phyloP scores from a whole-genome alignment of 2,888 invertebrate species.

The Tholera decimalis region DNA sequence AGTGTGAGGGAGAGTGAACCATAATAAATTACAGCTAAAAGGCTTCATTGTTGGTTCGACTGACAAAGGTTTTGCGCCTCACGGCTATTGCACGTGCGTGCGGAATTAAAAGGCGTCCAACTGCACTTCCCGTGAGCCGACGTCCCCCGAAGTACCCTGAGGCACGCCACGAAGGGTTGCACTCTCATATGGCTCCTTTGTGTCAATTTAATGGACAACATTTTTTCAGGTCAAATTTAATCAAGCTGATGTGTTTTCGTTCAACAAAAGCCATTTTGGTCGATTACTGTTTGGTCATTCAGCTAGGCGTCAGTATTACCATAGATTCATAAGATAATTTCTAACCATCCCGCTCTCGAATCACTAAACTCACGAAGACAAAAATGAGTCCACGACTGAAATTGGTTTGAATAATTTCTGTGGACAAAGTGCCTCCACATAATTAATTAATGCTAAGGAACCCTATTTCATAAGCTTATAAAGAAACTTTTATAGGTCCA shows the following conservation, averaged over 20 bases:
- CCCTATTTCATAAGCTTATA: slow-evolving; percentile 1
- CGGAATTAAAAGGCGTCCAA: slow-evolving; percentile 73
- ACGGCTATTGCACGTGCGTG: slow-evolving; percentile 74
- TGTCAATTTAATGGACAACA: slow-evolving; percentile 10
- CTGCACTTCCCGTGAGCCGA: slow-evolving; percentile 68
- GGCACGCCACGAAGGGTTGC: slow-evolving; percentile 35
- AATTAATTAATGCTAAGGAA: slow-evolving; percentile 36
- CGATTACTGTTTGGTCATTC: background rate
- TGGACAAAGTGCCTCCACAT: slow-evolving; percentile 25
- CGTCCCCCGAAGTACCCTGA: slow-evolving; percentile 28
- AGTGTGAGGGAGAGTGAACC: slow-evolving; percentile 55
- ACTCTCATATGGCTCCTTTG: slow-evolving; percentile 39
- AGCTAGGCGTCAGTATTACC: background rate
- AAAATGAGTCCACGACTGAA: slow-evolving; percentile 44
- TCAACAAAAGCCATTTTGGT: background rate
- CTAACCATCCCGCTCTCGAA: background rate
- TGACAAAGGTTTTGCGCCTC: slow-evolving; percentile 77
- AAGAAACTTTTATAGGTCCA: background rate
- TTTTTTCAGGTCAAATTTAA: background rate
- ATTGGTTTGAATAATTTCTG: slow-evolving; percentile 54
- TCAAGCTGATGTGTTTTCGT: background rate
- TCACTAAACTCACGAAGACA: slow-evolving; percentile 30
- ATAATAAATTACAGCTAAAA: slow-evolving; percentile 81
- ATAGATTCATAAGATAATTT: slow-evolving; percentile 1
- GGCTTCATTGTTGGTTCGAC: slow-evolving; percentile 77